Conservation (phyloP, 2,888 invertebrate species). For the Melieria picta region DNA sequence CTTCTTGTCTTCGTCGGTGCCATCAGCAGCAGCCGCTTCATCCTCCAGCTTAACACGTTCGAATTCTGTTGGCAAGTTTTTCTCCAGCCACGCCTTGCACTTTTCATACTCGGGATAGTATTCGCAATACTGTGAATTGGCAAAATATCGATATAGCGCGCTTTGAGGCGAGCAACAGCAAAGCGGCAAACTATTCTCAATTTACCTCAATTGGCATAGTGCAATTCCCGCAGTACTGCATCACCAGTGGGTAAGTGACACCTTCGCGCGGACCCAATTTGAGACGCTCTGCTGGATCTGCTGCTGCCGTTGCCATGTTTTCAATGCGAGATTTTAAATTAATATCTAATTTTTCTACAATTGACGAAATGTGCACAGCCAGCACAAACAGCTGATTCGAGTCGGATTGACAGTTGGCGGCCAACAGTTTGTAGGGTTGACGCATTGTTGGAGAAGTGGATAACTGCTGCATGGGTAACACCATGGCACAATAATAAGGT, state of each 20-base stretch:
- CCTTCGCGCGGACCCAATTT: constrained; percentile 77
- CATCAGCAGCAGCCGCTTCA: constrained; percentile 73
- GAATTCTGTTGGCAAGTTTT: constrained; percentile 92
- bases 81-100: constrained; percentile 96
- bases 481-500: too few species aligned
- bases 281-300: constrained; percentile 68
- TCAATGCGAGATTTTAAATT: background rate
- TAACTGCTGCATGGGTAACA: too few species aligned
- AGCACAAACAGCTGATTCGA: too few species aligned
- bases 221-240: constrained; percentile 94
- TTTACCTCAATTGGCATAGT: constrained; percentile 90
- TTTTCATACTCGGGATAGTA: constrained; percentile 97
- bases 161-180: background rate
- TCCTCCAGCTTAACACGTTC: constrained; percentile 79
- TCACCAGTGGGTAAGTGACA: constrained; percentile 82
- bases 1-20: constrained; percentile 92
- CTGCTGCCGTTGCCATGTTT: constrained; percentile 71
- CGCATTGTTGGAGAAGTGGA: too few species aligned
- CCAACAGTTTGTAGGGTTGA: too few species aligned
- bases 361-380: too few species aligned
- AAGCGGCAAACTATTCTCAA: background rate
- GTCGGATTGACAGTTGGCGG: too few species aligned
- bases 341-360: background rate
- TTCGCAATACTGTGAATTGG: constrained; percentile 85
- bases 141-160: background rate